Evolutionary conservation across 2,888 invertebrate genomes (phyloP).

Genomic region (Conomelus anceps): DNA sequence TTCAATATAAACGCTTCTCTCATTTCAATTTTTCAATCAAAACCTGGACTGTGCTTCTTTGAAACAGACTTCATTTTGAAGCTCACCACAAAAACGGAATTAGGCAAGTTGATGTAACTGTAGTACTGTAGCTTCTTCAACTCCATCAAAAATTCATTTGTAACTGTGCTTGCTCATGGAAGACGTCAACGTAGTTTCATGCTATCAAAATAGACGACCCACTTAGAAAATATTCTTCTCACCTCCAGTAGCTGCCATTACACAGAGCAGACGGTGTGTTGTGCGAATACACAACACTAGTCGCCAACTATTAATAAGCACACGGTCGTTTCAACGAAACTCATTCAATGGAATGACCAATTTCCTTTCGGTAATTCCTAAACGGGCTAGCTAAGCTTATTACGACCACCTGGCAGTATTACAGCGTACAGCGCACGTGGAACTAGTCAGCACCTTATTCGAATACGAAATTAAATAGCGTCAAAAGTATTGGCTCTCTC

Average conservation of each 20-base stretch:
- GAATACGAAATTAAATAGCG: neutral
- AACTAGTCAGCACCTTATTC: neutral
- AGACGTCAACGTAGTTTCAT: neutral
- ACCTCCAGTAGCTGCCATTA: neutral
- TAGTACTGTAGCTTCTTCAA: neutral
- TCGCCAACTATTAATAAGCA: neutral
- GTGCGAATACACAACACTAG: too few species aligned
- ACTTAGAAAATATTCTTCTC: neutral
- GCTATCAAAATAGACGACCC: neutral
- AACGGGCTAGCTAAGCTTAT: neutral
- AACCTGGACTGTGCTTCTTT: too few species aligned
- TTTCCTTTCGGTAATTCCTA: neutral
- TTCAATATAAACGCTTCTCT: too few species aligned
- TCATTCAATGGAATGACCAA: neutral
- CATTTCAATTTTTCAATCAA: too few species aligned
- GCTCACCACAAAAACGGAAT: neutral
- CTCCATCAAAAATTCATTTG: neutral
- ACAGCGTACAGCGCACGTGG: neutral
- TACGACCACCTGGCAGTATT: neutral
- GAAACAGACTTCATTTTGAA: neutral
- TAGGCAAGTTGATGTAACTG: neutral
- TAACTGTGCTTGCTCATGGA: neutral
- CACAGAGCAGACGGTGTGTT: neutral
- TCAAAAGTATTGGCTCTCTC: neutral
- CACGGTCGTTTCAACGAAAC: neutral